phyloP scores from a whole-genome alignment of 64 coral and sea anemone genomes.

The Montipora cactus region DNA sequence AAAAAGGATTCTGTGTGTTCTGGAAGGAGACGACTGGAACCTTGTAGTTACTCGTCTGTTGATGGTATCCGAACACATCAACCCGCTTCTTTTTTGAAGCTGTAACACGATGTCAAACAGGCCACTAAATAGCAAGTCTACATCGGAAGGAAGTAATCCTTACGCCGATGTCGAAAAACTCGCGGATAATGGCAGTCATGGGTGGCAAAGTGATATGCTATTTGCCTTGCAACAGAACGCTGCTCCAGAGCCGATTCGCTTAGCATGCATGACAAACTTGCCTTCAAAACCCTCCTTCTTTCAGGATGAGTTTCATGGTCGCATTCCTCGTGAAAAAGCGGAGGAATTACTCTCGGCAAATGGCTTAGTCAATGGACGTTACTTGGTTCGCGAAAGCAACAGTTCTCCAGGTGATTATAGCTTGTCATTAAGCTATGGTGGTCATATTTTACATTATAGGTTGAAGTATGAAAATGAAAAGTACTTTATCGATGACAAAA shows the following conservation, averaged over 20 bases:
- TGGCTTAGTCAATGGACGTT: slow-evolving; percentile 85
- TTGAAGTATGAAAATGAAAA: slow-evolving; percentile 84
- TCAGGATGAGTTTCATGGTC: slow-evolving; percentile 96
- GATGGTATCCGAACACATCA: no score
- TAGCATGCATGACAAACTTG: slow-evolving; percentile 95
- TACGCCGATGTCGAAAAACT: slow-evolving; percentile 24
- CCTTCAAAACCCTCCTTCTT: slow-evolving; percentile 85
- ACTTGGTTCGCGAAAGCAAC: slow-evolving; percentile 93
- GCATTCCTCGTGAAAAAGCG: slow-evolving; percentile 88
- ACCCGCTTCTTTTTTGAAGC: background rate
- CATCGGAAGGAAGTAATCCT: background rate
- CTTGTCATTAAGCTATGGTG: slow-evolving; percentile 91
- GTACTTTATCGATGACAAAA: slow-evolving; percentile 77
- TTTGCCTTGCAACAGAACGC: slow-evolving; percentile 87
- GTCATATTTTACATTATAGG: slow-evolving; percentile 87
- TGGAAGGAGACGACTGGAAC: no score
- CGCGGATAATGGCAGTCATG: background rate
- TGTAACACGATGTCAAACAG: slow-evolving; percentile 24
- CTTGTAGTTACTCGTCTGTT: no score
- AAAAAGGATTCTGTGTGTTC: no score
- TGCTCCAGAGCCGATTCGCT: slow-evolving; percentile 93
- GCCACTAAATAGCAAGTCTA: background rate
- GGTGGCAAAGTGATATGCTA: slow-evolving; percentile 88
- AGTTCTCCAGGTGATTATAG: slow-evolving; percentile 91
- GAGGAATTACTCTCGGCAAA: slow-evolving; percentile 80